Conservation (phyloP, 2,113 vertebrate genomes). For the Neofelis nebulosa region DNA sequence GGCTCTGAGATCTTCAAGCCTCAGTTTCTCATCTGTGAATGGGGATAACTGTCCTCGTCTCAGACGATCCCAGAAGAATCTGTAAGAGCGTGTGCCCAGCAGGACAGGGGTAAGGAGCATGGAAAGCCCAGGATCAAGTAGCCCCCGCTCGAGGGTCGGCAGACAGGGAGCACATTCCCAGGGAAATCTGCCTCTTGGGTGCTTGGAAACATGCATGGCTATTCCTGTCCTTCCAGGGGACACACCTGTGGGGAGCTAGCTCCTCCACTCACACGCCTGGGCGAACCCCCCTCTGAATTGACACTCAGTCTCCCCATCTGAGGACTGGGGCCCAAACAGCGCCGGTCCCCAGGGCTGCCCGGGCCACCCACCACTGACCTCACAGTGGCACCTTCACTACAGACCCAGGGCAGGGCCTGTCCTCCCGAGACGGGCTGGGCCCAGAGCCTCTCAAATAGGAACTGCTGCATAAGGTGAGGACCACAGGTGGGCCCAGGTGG, state of each 20-base stretch:
- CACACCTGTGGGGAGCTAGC: not conserved
- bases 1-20: no score
- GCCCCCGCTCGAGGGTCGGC: not conserved
- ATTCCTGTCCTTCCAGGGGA: fast-evolving
- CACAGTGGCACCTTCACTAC: not conserved
- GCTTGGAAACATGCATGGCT: not conserved
- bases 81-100: not conserved
- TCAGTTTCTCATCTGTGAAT: not conserved
- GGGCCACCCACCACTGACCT: not conserved
- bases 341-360: not conserved
- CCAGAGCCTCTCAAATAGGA: not conserved
- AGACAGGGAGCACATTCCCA: not conserved
- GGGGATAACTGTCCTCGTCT: not conserved
- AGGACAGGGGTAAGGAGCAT: fast-evolving
- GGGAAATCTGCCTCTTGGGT: not conserved
- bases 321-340: not conserved
- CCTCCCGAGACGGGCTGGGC: not conserved
- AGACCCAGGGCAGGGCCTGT: not conserved
- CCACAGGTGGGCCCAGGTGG: not conserved
- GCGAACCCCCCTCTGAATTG: not conserved
- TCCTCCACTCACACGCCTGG: not conserved
- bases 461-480: not conserved
- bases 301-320: not conserved
- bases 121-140: not conserved
- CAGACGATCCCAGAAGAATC: not conserved